Evolutionary conservation across 2,113 vertebrate species (phyloP).

Genomic region (Tiliqua scincoides): DNA sequence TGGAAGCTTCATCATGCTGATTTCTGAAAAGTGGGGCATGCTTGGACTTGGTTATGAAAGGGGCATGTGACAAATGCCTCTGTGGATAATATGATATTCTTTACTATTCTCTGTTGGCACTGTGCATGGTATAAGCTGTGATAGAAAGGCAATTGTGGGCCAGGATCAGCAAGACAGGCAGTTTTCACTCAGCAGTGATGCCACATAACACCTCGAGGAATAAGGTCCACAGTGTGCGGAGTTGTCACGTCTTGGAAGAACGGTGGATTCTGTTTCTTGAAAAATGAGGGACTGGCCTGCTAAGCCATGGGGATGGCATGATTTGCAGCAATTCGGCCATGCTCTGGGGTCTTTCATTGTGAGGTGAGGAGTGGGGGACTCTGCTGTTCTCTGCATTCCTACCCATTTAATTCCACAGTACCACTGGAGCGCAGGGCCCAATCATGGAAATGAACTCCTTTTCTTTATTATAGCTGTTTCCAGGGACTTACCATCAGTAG

Average conservation of each 20-base stretch:
- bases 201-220: too few species aligned
- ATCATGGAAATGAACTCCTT: background rate
- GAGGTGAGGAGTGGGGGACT: background rate
- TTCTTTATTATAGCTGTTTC: background rate
- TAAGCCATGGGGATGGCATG: background rate
- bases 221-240: background rate
- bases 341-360: background rate
- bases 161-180: too few species aligned
- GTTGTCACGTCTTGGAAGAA: background rate
- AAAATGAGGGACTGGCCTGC: background rate
- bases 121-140: too few species aligned
- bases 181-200: too few species aligned
- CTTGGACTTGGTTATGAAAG: too few species aligned
- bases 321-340: background rate
- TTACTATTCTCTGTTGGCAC: too few species aligned
- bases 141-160: too few species aligned
- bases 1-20: too few species aligned
- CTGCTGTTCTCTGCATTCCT: background rate
- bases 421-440: background rate
- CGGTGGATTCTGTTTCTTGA: background rate
- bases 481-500: background rate
- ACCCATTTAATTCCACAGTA: background rate
- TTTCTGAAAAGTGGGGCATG: too few species aligned
- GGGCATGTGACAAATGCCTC: too few species aligned
- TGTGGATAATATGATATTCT: too few species aligned